phyloP scores from a whole-genome alignment of 1,140 invertebrate genomes.

The Drosophila rufa region DNA sequence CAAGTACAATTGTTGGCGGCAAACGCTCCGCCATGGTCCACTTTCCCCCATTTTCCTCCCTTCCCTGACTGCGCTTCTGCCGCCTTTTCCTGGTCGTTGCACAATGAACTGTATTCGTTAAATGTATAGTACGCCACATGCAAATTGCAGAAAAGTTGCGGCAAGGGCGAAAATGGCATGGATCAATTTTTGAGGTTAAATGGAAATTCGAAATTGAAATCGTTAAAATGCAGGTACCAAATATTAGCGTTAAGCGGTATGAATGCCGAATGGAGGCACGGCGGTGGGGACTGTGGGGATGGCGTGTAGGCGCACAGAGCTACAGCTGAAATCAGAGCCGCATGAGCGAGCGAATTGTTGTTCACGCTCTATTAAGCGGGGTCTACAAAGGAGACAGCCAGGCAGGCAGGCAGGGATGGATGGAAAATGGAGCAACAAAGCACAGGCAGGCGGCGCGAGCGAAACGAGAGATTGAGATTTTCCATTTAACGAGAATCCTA shows the following conservation, averaged over 20 bases:
- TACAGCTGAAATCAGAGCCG: constrained; percentile 23
- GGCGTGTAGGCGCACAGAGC: constrained; percentile 7
- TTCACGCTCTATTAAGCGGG: constrained; percentile 36
- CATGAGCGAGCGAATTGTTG: constrained; percentile 28
- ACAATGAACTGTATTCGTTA: constrained; percentile 71
- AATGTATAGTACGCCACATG: constrained; percentile 61
- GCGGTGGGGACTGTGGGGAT: neutral
- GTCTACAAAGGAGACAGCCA: neutral
- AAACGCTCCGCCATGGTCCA: constrained; percentile 9
- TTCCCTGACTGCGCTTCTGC: neutral
- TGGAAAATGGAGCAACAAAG: constrained; percentile 10
- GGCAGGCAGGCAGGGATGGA: neutral
- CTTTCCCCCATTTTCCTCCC: neutral
- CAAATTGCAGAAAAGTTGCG: constrained; percentile 38
- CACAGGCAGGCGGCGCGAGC: neutral
- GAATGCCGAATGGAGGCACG: constrained; percentile 5
- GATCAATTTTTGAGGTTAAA: constrained; percentile 48
- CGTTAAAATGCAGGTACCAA: constrained; percentile 40
- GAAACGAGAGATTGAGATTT: constrained; percentile 16
- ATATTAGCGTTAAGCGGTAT: constrained; percentile 20
- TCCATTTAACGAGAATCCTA: constrained; percentile 12
- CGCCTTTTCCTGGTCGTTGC: constrained; percentile 40
- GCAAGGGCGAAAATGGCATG: constrained; percentile 27
- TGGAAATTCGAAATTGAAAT: constrained; percentile 57
- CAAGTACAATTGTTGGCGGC: constrained; percentile 49